Conservation (phyloP, 2,797 vertebrate species). For the Pristis pectinata region DNA sequence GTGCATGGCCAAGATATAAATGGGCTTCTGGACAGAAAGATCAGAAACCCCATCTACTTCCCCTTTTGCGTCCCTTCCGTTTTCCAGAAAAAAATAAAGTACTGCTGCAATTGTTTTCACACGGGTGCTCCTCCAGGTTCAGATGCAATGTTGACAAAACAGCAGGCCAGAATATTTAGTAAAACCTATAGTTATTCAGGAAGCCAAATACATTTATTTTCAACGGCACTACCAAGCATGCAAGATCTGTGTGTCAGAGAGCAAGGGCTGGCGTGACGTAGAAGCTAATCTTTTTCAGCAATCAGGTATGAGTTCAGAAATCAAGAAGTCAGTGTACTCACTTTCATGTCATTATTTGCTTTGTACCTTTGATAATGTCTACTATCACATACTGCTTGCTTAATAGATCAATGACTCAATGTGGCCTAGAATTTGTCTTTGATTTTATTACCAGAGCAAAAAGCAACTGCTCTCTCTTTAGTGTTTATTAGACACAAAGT, state of each 20-base stretch:
- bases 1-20: background rate
- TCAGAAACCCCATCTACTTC: background rate
- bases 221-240: background rate
- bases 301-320: background rate
- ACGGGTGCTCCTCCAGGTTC: background rate
- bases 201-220: background rate
- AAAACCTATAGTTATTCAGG: background rate
- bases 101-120: background rate
- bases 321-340: background rate
- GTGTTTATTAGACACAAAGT: background rate
- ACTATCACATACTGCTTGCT: background rate
- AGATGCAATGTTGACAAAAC: background rate
- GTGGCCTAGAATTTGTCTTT: background rate
- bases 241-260: background rate
- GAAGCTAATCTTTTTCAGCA: background rate
- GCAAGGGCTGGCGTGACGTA: background rate
- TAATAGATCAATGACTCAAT: background rate
- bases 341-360: background rate
- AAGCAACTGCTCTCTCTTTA: background rate
- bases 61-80: background rate
- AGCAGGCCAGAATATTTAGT: background rate
- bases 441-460: conserved; percentile 5
- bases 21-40: background rate
- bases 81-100: background rate
- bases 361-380: background rate